Evolutionary conservation across 2,113 vertebrate species (phyloP), one percentile per base, ranked within the genome.

Genomic region (Coreoperca whiteheadi): DNA sequence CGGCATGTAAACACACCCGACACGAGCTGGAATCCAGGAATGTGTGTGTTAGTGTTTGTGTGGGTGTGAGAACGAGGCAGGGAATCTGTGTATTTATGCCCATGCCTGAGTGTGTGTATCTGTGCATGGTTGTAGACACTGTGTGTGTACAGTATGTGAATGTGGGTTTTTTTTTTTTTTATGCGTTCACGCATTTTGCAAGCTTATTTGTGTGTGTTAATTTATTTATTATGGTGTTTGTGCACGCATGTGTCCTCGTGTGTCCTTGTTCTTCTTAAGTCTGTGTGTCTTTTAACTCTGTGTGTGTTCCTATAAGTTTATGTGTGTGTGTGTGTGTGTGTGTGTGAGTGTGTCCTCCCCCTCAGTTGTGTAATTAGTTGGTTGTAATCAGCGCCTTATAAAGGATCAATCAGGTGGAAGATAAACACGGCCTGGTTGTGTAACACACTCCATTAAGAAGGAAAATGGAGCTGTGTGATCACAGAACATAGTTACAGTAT

Each of bases 381-480:
- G 77, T 85, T 82, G 83, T 91, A 95, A 96, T 95, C 94, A 96
- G 88, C 56, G 65, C 54, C 66, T 88, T 84, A 81, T 91, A 88
- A 89, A 91, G 88, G 89, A 92, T 92, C 90, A 92, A 91, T 94
- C 92, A 91, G 90, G 71, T 91, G 80, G 57, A 91, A 88, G 85
- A 90, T 95, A 94, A 96, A 95, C 94, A 95, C 23, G 50, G 82
- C 71, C 67, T 57, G 88, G 76, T 84, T 89, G 86, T 86, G 77
- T 87, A 91, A 90, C 87, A 92, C 93, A 94, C 91, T 86, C 90
- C 94, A 95, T 94, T 95, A 92, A 67, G 84, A 89, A 79, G 63
- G 90, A 94, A 93, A 93, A 94, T 92, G 69, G 74, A 84, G 69
- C 75, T 25, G 72, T 86, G 88, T 94, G 90, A 94, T 94, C 90